Evolutionary conservation across 2,797 vertebrate genomes (phyloP).

Genomic region (Anguilla obscura): DNA sequence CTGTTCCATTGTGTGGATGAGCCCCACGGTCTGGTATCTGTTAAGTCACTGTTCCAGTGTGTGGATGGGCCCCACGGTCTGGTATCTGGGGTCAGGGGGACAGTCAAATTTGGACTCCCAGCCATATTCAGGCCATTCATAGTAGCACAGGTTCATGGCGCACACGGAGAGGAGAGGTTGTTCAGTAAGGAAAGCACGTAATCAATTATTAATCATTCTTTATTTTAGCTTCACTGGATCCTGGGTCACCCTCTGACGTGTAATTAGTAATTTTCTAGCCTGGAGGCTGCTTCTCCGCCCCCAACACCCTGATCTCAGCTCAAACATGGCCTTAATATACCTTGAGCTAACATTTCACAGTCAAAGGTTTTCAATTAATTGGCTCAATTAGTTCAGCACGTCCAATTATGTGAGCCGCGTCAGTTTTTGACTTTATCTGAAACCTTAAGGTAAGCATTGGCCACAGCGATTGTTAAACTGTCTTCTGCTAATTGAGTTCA

Average conservation of each 20-base stretch:
- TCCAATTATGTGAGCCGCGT: not conserved
- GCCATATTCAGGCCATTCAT: not conserved
- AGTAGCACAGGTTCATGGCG: not conserved
- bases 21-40: no score
- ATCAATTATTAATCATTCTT: constrained; percentile 23
- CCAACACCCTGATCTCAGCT: not conserved
- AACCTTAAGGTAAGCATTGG: not conserved
- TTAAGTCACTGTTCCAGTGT: no score
- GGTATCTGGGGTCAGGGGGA: not conserved
- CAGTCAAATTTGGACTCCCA: not conserved
- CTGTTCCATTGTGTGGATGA: no score
- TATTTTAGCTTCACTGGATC: not conserved
- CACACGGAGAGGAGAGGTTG: not conserved
- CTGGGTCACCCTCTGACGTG: not conserved
- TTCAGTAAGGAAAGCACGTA: constrained; percentile 7
- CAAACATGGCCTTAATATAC: not conserved
- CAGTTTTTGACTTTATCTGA: not conserved
- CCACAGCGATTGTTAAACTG: not conserved
- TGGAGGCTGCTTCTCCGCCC: not conserved
- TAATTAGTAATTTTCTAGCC: constrained; percentile 17
- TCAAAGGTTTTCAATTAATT: not conserved
- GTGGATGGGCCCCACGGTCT: not conserved
- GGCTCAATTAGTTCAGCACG: not conserved
- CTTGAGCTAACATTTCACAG: not conserved
- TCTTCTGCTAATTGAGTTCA: constrained; percentile 6